Evolutionary conservation across 2,113 vertebrate genomes (phyloP), one percentile per base, ranked within the genome.

Genomic region (Tragelaphus scriptus): DNA sequence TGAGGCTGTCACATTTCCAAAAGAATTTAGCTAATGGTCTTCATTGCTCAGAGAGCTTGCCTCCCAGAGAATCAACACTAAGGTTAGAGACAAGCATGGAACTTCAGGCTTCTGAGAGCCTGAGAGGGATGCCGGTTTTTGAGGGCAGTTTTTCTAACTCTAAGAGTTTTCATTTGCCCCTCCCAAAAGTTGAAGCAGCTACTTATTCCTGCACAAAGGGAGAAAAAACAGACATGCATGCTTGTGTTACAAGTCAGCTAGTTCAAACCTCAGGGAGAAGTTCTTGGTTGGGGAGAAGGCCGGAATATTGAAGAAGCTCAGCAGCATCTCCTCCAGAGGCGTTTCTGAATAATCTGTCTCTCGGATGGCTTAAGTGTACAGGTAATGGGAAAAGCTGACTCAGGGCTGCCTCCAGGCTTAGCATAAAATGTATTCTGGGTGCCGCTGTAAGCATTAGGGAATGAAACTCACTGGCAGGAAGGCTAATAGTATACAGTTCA

Each of bases 21-120:
- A 98, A 97, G 97, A 98, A 97, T 98, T 97, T 97, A 96, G 97
- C 93, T 98, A 98, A 98, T 98, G 97, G 96, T 96, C 97, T 97
- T 98, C 98, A 97, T 94, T 94, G 97, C 95, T 97, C 58, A 77
- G 30, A 92, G 92, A 82, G 77, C 91, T 94, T 21, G 9, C 32
- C 17, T 96, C 81, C 94, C 80, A 17, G 82, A 96, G 77, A 65
- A 94, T 88, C 85, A 65, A 56, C 10, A 7, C 55, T 59, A 97
- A 96, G 93, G 91, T 89, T 87, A 95, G 81, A 96, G 95, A 87
- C 79, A 81, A 97, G 93, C 32, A 59, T 17, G 84, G 63, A 91
- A 75, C 36, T 71, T 59, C 17, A 77, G 40, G 71, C 44, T 94
- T 88, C 51, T 1, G 47, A 91, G 92, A 87, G 47, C 58, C 11